Conservation (phyloP, 2,888 invertebrate species). For the Perithous albicinctus region DNA sequence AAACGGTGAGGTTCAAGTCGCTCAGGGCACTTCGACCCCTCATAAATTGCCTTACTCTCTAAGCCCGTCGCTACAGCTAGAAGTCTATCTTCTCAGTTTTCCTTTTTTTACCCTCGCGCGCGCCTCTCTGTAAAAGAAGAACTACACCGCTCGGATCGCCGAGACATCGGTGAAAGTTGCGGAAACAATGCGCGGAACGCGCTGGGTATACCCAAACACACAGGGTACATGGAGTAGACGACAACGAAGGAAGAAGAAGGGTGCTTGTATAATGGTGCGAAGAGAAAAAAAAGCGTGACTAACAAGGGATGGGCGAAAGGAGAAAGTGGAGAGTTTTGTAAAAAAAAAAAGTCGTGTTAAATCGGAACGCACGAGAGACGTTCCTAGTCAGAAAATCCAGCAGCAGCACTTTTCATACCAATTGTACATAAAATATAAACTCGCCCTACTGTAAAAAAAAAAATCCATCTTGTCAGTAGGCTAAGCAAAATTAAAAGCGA, state of each 20-base stretch:
- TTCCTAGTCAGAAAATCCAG: neutral
- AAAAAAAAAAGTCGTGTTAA: conserved; percentile 5
- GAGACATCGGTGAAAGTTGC: conserved; percentile 78
- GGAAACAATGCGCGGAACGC: conserved; percentile 79
- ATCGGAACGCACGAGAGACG: neutral
- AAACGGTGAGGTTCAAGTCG: conserved; percentile 43
- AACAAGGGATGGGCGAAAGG: conserved; percentile 71
- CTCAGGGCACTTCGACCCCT: conserved; percentile 66
- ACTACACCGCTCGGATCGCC: conserved; percentile 51
- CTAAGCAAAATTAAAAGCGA: neutral
- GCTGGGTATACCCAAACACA: conserved; percentile 66
- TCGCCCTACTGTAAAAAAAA: too few species aligned
- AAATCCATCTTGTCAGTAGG: too few species aligned
- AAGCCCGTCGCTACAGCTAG: conserved; percentile 28
- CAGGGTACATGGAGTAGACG: conserved; percentile 36
- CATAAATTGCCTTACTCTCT: conserved; percentile 78
- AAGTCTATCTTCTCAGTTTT: conserved; percentile 69
- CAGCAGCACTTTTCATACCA: neutral
- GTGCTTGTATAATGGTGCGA: conserved; percentile 33
- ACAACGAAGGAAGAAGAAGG: conserved; percentile 42
- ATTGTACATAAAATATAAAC: too few species aligned
- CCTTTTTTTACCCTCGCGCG: conserved; percentile 69
- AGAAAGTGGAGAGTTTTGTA: conserved; percentile 69
- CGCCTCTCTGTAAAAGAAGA: conserved; percentile 53
- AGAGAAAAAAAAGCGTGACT: conserved; percentile 60